Percentiles rank a stretch among this genome's conserved stretches.
Conservation (phyloP, 2,888 invertebrate genomes). For the Horisme vitalbata region DNA sequence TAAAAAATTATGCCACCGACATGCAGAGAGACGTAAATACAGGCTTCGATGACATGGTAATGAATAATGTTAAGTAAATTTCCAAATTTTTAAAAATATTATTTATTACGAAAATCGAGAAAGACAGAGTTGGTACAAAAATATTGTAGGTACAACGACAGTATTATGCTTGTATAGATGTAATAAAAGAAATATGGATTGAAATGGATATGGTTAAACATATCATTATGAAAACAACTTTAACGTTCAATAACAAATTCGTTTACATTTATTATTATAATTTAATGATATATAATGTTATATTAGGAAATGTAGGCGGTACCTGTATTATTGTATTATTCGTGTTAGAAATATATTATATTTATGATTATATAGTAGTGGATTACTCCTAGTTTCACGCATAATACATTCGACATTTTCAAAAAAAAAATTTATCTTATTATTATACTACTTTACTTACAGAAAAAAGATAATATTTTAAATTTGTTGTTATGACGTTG, state of each 20-base stretch:
- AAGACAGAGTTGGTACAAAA: conserved; percentile 17
- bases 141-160: conserved; percentile 22
- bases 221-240: conserved; percentile 11
- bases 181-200: conserved; percentile 8
- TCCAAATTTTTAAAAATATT: too few species aligned
- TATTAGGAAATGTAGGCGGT: too few species aligned
- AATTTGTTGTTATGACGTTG: conserved; percentile 7
- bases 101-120: too few species aligned
- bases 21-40: too few species aligned
- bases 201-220: conserved; percentile 16
- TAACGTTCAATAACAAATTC: conserved; percentile 19
- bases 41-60: too few species aligned
- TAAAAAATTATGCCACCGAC: too few species aligned
- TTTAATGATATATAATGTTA: background rate
- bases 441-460: too few species aligned
- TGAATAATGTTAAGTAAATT: too few species aligned
- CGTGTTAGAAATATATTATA: conserved; percentile 8
- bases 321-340: too few species aligned
- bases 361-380: conserved; percentile 7
- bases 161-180: conserved; percentile 27
- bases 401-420: too few species aligned
- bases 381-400: too few species aligned
- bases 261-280: conserved; percentile 8
- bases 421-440: too few species aligned
- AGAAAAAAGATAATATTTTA: conserved; percentile 6